Conservation (phyloP, 2,113 vertebrate genomes). For the Daubentonia madagascariensis region DNA sequence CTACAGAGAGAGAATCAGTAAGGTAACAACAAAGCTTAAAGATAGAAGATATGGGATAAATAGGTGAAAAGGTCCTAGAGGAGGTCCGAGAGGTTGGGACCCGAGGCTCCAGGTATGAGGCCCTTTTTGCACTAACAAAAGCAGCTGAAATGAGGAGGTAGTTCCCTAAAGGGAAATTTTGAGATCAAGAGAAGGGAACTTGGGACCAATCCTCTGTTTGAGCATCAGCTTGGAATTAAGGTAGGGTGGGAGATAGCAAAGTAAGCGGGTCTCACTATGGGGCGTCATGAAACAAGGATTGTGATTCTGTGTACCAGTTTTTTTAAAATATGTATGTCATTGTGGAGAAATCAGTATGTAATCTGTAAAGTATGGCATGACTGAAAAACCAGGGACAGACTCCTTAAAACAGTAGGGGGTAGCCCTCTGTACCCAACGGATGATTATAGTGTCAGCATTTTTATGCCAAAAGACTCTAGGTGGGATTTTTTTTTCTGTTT, state of each 20-base stretch:
- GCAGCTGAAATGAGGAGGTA: background rate
- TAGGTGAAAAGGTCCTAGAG: background rate
- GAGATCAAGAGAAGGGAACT: background rate
- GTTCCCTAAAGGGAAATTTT: background rate
- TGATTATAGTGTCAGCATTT: background rate
- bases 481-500: background rate
- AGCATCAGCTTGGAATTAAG: background rate
- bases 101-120: background rate
- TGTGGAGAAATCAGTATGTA: background rate
- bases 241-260: background rate
- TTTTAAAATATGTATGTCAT: background rate
- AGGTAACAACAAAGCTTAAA: background rate
- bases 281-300: background rate
- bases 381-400: background rate
- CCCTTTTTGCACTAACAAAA: background rate
- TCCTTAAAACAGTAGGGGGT: background rate
- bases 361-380: background rate
- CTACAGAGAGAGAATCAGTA: background rate
- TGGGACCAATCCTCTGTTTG: background rate
- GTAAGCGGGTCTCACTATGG: background rate
- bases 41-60: background rate
- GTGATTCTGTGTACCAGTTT: background rate
- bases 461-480: background rate
- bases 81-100: background rate
- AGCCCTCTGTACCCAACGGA: background rate